Percentiles rank a stretch among this genome's conserved stretches.
Conservation (phyloP, 2,888 invertebrate genomes). For the Colostygia pectinataria region DNA sequence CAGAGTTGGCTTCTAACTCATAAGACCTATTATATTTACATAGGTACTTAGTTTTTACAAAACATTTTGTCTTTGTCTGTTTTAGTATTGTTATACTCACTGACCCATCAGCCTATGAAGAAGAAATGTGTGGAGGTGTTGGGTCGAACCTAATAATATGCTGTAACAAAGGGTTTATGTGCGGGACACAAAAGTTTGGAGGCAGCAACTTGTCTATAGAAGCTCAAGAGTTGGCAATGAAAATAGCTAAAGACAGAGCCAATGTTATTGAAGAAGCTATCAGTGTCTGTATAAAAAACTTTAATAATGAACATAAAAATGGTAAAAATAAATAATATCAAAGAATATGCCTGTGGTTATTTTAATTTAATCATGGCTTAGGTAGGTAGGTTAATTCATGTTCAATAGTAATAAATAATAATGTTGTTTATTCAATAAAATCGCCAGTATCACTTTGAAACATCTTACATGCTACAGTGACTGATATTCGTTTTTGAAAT, state of each 20-base stretch:
- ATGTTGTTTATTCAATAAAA: no score
- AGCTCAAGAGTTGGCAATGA: slow-evolving; percentile 83
- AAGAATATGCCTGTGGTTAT: not conserved
- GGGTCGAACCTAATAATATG: slow-evolving; percentile 86
- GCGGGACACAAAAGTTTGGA: slow-evolving; percentile 89
- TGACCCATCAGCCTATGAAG: slow-evolving; percentile 94
- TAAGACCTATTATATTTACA: no score
- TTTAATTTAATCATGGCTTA: not conserved
- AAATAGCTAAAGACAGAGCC: slow-evolving; percentile 83
- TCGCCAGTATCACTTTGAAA: no score
- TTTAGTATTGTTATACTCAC: slow-evolving; percentile 85
- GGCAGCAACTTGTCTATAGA: slow-evolving; percentile 84
- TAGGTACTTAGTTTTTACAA: no score
- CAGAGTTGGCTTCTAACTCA: no score
- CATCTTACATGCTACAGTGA: no score
- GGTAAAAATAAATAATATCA: slow-evolving; percentile 9
- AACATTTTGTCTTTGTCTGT: no score
- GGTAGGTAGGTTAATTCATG: no score
- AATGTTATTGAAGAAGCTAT: slow-evolving; percentile 74
- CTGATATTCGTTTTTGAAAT: no score
- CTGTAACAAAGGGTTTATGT: slow-evolving; percentile 84
- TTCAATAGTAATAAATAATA: not conserved
- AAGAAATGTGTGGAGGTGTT: slow-evolving; percentile 86
- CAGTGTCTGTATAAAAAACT: slow-evolving; percentile 58
- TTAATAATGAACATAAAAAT: slow-evolving; percentile 34